These are phyloP conservation scores for Entomobrya proxima DNA, from an alignment of 2,888 invertebrate genomes.

Conservation along the genomic window DNA sequence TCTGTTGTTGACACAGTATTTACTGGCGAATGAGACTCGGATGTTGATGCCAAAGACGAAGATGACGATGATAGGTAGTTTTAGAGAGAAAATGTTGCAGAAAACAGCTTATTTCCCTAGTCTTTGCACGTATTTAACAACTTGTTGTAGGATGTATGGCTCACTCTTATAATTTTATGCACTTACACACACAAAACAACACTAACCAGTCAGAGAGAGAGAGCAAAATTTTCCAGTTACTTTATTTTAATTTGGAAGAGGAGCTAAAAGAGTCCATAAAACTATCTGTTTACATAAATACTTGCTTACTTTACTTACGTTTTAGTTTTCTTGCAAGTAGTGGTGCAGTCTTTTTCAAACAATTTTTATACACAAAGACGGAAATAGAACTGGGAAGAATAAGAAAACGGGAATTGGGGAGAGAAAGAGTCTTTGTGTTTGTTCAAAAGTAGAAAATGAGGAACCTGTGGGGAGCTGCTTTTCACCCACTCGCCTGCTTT, in stretches of 20 bases:
- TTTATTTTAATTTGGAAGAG: conserved; percentile 35
- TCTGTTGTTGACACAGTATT: conserved; percentile 26
- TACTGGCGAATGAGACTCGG: not conserved
- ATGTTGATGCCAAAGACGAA: not conserved
- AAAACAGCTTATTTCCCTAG: conserved; percentile 21
- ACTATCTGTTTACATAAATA: conserved; percentile 46
- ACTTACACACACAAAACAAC: conserved; percentile 8
- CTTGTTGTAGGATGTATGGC: not conserved
- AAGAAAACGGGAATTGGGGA: conserved; percentile 12
- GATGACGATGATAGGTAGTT: conserved; percentile 4
- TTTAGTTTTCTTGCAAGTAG: conserved; percentile 1
- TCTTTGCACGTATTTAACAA: conserved; percentile 27
- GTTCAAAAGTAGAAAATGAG: not conserved
- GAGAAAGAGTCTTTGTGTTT: not conserved
- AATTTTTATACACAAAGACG: conserved; percentile 43
- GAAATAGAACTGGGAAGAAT: conserved; percentile 53
- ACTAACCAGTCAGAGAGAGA: not conserved
- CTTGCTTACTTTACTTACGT: conserved; percentile 13
- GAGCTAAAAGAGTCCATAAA: conserved; percentile 40
- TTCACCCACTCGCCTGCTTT: conserved; percentile 40
- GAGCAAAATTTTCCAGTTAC: conserved; percentile 17
- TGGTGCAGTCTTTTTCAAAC: not conserved
- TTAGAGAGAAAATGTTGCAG: not conserved
- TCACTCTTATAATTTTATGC: too few species aligned
- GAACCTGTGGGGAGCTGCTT: conserved; percentile 59